Conservation (phyloP, 2,888 invertebrate species). For the Hymenopus coronatus region DNA sequence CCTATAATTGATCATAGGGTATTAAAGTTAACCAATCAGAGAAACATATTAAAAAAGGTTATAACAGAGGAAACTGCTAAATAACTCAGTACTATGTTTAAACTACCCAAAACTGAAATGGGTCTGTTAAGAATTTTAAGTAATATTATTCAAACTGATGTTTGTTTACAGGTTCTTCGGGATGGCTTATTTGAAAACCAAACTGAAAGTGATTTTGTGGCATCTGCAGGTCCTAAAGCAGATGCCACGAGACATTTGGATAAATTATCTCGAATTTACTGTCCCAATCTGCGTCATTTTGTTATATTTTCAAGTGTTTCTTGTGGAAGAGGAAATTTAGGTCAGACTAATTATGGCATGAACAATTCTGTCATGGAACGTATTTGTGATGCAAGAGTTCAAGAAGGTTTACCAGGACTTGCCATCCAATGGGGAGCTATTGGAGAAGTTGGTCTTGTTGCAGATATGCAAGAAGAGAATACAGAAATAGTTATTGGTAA, state of each 20-base stretch:
- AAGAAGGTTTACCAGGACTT: constrained; percentile 69
- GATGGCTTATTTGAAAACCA: constrained; percentile 79
- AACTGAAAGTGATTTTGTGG: constrained; percentile 63
- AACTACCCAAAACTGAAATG: too few relatives aligned
- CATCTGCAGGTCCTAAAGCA: constrained; percentile 75
- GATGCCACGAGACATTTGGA: constrained; percentile 78
- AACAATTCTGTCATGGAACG: constrained; percentile 89
- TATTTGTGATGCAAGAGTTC: constrained; percentile 71
- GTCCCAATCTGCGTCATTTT: constrained; percentile 63
- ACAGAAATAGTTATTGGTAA: constrained; percentile 63
- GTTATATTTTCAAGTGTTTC: constrained; percentile 90
- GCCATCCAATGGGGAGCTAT: constrained; percentile 94
- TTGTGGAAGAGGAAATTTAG: constrained; percentile 87
- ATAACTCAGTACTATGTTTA: too few relatives aligned
- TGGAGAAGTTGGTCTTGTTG: constrained; percentile 73
- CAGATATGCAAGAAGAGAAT: constrained; percentile 60
- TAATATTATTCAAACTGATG: neutral
- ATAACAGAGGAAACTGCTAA: too few relatives aligned
- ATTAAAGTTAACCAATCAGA: too few relatives aligned
- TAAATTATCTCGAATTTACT: constrained; percentile 56
- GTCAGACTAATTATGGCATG: constrained; percentile 88
- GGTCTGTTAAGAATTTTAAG: too few relatives aligned
- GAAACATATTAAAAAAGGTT: too few relatives aligned
- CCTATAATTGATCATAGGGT: too few relatives aligned
- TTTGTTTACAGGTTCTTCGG: constrained; percentile 48